These are phyloP conservation scores for Thymallus thymallus DNA, from an alignment of 2,113 vertebrate genomes.

Conservation along the genomic window DNA sequence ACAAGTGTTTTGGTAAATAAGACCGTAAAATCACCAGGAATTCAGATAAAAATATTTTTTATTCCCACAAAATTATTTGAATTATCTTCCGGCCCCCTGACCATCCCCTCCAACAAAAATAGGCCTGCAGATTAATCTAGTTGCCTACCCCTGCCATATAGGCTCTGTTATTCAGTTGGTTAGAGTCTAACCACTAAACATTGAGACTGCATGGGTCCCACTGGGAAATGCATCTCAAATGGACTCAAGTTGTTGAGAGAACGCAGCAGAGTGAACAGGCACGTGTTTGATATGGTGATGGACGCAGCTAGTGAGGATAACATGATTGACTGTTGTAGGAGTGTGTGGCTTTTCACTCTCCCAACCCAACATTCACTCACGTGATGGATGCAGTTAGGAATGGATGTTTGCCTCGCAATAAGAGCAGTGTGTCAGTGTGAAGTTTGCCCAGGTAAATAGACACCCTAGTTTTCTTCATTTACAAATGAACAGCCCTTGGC, in stretches of 20 bases:
- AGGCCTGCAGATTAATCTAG: too few relatives aligned
- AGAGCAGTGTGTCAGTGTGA: not conserved
- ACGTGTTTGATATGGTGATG: not conserved
- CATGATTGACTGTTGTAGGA: constrained; percentile 2
- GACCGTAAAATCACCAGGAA: too few relatives aligned
- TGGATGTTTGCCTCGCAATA: not conserved
- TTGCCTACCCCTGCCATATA: too few relatives aligned
- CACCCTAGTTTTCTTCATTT: not conserved
- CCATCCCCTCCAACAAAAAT: too few relatives aligned
- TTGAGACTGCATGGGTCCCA: not conserved
- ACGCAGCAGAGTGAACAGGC: not conserved
- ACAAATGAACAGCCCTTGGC: not conserved
- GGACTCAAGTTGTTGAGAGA: not conserved
- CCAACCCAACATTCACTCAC: not conserved
- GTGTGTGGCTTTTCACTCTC: not conserved
- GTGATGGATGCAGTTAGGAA: not conserved
- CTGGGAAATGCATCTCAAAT: not conserved
- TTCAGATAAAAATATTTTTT: too few relatives aligned
- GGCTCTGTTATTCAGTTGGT: not conserved
- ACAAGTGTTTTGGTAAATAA: too few relatives aligned
- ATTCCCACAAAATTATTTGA: too few relatives aligned
- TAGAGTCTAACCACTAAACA: not conserved
- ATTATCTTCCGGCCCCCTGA: too few relatives aligned
- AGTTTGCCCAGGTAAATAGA: not conserved
- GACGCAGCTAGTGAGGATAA: constrained; percentile 3